Evolutionary conservation across 2,888 invertebrate genomes (phyloP).

Genomic region (Allygus modestus): DNA sequence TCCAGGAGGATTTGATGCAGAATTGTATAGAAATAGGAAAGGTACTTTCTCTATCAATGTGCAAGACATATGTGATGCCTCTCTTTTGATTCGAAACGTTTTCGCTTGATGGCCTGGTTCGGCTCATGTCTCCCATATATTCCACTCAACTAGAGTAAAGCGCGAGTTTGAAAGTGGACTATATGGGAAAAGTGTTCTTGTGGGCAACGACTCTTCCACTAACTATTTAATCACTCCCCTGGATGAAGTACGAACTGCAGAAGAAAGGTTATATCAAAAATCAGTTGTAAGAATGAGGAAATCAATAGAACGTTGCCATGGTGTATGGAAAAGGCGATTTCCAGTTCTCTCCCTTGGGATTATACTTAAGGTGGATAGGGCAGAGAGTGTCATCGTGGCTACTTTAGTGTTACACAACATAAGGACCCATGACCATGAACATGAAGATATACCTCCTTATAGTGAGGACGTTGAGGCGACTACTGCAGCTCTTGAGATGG

Average conservation of each 20-base stretch:
- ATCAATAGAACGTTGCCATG: constrained; percentile 62
- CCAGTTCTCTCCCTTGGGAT: constrained; percentile 65
- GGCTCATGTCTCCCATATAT: constrained; percentile 62
- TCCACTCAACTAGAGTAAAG: constrained; percentile 35
- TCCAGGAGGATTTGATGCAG: constrained; percentile 70
- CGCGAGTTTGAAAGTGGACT: constrained; percentile 56
- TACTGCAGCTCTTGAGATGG: neutral
- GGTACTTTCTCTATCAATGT: constrained; percentile 71
- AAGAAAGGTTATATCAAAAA: constrained; percentile 61
- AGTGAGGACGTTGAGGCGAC: neutral
- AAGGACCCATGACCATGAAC: neutral
- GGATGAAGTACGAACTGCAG: neutral
- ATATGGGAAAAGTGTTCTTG: constrained; percentile 38
- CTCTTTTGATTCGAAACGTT: constrained; percentile 52
- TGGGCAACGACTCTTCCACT: neutral
- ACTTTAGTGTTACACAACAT: constrained; percentile 61
- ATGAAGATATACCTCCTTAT: neutral
- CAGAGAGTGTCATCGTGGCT: constrained; percentile 63
- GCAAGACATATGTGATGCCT: constrained; percentile 68
- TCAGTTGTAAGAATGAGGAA: constrained; percentile 54
- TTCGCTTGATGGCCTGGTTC: constrained; percentile 60
- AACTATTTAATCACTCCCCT: constrained; percentile 71
- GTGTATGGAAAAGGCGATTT: constrained; percentile 65
- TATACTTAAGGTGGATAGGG: constrained; percentile 46
- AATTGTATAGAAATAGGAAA: constrained; percentile 70